phyloP scores from a whole-genome alignment of 2,797 vertebrate genomes.

The Hirundo rustica region DNA sequence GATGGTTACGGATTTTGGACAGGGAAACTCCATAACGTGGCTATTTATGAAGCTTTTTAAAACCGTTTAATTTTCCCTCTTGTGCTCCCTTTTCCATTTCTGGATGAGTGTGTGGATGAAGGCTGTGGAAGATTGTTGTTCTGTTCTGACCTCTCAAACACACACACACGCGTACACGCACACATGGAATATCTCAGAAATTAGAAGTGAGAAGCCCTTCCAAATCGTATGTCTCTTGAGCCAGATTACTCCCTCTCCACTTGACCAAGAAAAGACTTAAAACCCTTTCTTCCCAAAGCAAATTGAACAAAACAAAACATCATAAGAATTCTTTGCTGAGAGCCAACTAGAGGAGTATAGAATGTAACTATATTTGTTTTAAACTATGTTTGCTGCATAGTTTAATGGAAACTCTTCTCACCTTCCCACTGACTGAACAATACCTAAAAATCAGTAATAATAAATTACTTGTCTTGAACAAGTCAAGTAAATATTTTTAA shows the following conservation, averaged over 20 bases:
- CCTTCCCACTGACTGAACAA: neutral
- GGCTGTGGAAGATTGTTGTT: neutral
- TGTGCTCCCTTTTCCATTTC: neutral
- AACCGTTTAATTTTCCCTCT: neutral
- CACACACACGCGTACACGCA: no score
- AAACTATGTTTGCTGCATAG: neutral
- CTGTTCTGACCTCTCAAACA: neutral
- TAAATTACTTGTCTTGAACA: neutral
- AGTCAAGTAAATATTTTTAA: neutral
- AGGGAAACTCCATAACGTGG: neutral
- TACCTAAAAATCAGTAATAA: neutral
- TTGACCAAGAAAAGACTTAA: neutral
- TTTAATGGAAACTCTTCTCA: neutral
- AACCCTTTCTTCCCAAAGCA: neutral
- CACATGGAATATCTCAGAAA: neutral
- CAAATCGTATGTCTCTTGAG: neutral
- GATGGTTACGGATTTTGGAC: neutral
- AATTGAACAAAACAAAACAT: neutral
- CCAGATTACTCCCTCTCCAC: neutral
- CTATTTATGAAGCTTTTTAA: neutral
- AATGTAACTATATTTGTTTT: neutral
- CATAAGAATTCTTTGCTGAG: neutral
- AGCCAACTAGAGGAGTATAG: neutral
- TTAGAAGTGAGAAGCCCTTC: neutral
- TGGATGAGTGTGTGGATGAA: neutral